A percentile compares a stretch with the other conserved stretches of the same genome.
Evolutionary conservation across 2,113 vertebrate species (phyloP).

Genomic region (Helogale parvula): DNA sequence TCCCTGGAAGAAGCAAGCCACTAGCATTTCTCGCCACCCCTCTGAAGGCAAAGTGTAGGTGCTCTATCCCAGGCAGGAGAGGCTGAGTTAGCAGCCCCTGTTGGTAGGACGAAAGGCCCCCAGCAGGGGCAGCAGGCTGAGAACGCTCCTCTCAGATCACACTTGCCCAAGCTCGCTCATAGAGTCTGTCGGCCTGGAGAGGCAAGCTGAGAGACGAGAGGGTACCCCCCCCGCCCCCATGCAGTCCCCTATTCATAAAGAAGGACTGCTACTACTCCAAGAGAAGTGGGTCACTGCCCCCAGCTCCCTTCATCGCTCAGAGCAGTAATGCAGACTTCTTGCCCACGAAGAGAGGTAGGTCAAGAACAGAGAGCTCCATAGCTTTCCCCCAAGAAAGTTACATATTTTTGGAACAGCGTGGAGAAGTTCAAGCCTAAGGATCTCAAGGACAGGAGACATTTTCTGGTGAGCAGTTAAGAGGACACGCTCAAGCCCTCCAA

Average conservation of each 20-base stretch:
- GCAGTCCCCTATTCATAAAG: neutral
- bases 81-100: neutral
- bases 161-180: neutral
- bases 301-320: neutral
- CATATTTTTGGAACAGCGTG: neutral
- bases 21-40: neutral
- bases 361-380: neutral
- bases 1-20: accelerated
- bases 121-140: neutral
- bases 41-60: neutral
- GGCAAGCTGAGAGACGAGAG: neutral
- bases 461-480: neutral
- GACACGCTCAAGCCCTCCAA: neutral
- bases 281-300: neutral
- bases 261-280: neutral
- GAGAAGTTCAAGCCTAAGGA: neutral
- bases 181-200: neutral
- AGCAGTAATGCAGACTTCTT: neutral
- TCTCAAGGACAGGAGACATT: neutral
- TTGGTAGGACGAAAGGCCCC: neutral
- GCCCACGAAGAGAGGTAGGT: neutral
- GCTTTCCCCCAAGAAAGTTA: neutral
- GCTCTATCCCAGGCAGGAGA: neutral
- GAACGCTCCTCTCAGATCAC: neutral
- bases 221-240: too few species aligned